phyloP scores from a whole-genome alignment of 2,113 vertebrate species.

The Odobenus rosmarus region DNA sequence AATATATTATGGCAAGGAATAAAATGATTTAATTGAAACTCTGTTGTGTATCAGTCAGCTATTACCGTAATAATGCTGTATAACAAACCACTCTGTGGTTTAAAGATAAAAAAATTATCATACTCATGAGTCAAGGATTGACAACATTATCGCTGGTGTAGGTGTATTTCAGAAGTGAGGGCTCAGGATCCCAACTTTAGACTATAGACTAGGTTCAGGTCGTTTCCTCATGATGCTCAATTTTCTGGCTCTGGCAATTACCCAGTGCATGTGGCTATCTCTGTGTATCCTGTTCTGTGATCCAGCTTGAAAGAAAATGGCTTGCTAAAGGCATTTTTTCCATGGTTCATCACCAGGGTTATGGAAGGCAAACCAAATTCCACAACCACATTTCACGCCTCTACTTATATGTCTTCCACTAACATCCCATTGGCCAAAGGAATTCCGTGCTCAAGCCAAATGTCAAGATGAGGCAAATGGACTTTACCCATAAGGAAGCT shows the following conservation, averaged over 20 bases:
- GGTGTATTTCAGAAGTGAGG: background rate
- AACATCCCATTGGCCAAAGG: background rate
- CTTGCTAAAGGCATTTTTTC: background rate
- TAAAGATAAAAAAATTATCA: background rate
- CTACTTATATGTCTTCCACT: background rate
- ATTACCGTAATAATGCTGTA: background rate
- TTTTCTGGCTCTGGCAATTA: background rate
- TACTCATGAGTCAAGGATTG: background rate
- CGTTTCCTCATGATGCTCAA: background rate
- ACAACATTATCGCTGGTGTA: background rate
- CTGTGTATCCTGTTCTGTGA: background rate
- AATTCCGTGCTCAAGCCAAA: background rate
- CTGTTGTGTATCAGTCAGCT: background rate
- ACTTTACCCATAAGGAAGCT: background rate
- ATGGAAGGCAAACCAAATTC: background rate
- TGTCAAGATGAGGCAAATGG: background rate
- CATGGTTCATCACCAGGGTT: background rate
- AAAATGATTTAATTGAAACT: slow-evolving; percentile 31
- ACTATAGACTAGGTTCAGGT: background rate
- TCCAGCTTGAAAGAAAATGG: background rate
- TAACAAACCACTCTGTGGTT: background rate
- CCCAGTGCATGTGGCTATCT: background rate
- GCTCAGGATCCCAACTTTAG: background rate
- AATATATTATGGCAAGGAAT: background rate
- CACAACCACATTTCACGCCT: background rate